phyloP scores from a whole-genome alignment of 2,797 vertebrate genomes.

The Pygocentrus nattereri region DNA sequence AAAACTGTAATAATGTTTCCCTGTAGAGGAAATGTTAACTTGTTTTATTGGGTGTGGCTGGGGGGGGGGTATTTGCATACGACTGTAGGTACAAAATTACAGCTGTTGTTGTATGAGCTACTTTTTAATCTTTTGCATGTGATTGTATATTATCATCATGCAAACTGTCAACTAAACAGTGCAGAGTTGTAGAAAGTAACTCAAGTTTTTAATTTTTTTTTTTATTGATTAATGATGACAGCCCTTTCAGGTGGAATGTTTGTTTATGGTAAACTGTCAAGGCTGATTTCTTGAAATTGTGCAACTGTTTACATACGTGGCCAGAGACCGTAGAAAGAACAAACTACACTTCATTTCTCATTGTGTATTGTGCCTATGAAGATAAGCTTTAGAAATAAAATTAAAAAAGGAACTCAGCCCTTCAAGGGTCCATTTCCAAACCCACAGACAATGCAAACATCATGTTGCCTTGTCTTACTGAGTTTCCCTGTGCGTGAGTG shows the following conservation, averaged over 20 bases:
- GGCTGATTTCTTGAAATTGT: not conserved
- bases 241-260: not conserved
- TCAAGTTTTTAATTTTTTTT: not conserved
- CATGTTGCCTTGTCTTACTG: slow-evolving; percentile 35
- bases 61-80: too few relatives aligned
- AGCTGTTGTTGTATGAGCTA: too few relatives aligned
- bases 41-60: too few relatives aligned
- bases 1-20: too few relatives aligned
- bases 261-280: not conserved
- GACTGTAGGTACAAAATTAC: too few relatives aligned
- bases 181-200: not conserved
- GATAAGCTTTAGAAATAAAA: not conserved
- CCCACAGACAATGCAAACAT: slow-evolving; percentile 55
- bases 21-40: too few relatives aligned
- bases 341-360: not conserved
- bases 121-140: too few relatives aligned
- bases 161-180: too few relatives aligned
- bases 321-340: not conserved
- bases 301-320: not conserved
- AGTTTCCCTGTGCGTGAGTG: slow-evolving; percentile 41
- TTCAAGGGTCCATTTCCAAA: slow-evolving; percentile 37
- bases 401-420: slow-evolving; percentile 30
- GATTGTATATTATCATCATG: too few relatives aligned
- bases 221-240: not conserved
- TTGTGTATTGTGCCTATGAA: not conserved